phyloP scores from a whole-genome alignment of 2,797 vertebrate species.

The Limosa lapponica region DNA sequence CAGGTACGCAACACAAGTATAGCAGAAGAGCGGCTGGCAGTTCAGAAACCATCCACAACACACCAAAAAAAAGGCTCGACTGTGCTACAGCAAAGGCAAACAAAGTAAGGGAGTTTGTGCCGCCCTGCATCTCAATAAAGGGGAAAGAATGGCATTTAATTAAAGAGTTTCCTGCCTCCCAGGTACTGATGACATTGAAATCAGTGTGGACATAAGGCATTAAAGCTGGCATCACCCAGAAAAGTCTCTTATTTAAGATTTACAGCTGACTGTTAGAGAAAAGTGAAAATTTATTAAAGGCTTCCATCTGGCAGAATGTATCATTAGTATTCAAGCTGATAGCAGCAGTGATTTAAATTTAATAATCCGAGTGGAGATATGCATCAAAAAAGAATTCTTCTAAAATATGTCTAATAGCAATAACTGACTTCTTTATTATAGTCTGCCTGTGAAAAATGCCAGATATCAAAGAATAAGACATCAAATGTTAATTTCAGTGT shows the following conservation, averaged over 20 bases:
- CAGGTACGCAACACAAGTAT: neutral
- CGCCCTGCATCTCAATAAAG: conserved; percentile 25
- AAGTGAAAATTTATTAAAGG: conserved; percentile 78
- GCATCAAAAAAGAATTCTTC: conserved; percentile 80
- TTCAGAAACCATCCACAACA: conserved; percentile 3
- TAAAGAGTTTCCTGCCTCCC: conserved; percentile 72
- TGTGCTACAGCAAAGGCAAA: neutral
- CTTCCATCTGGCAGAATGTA: conserved; percentile 79
- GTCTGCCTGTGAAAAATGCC: conserved; percentile 72
- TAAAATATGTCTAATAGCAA: conserved; percentile 82
- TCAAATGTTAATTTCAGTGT: conserved; percentile 79
- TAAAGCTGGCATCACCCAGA: conserved; percentile 71
- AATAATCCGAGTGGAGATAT: conserved; percentile 79
- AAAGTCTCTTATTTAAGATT: conserved; percentile 76
- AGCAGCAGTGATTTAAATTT: conserved; percentile 80
- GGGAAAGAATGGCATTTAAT: conserved; percentile 72
- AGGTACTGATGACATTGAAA: conserved; percentile 80
- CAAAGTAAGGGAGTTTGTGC: neutral
- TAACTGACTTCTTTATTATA: conserved; percentile 84
- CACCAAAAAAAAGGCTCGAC: neutral
- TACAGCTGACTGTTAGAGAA: conserved; percentile 71
- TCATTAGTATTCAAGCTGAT: conserved; percentile 83
- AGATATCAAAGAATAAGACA: conserved; percentile 80
- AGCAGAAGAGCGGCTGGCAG: conserved; percentile 44
- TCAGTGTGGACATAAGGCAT: conserved; percentile 76